Conservation (phyloP, 2,888 invertebrate species). For the Dioctria linearis region DNA sequence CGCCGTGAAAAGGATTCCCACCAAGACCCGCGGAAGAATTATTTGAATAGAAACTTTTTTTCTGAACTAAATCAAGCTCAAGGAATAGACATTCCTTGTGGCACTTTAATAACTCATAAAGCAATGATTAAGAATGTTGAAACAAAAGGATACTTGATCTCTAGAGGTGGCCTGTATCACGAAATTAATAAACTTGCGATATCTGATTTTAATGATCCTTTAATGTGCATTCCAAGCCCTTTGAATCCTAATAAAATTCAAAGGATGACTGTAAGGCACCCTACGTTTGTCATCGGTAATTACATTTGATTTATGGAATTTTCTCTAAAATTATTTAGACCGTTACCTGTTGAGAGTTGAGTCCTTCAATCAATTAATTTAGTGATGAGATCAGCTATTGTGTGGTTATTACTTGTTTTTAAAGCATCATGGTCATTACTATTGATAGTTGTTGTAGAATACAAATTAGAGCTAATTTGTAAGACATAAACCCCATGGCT, state of each 20-base stretch:
- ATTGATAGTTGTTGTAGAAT: no score
- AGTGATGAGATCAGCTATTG: no score
- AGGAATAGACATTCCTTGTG: not conserved
- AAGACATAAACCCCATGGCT: no score
- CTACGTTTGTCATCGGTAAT: slow-evolving; percentile 5
- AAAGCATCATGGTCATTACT: not conserved
- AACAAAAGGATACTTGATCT: slow-evolving; percentile 3
- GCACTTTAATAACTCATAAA: slow-evolving; percentile 29
- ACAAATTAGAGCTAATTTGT: no score
- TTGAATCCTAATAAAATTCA: slow-evolving; percentile 10
- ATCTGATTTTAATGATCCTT: slow-evolving; percentile 46
- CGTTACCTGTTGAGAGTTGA: not conserved
- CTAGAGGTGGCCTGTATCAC: slow-evolving; percentile 32
- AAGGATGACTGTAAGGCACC: slow-evolving; percentile 12
- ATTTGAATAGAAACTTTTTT: slow-evolving; percentile 14
- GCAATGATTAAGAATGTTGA: not conserved
- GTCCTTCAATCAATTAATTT: no score
- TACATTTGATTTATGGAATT: slow-evolving; percentile 9
- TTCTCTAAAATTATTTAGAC: not conserved
- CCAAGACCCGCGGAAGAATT: slow-evolving; percentile 6
- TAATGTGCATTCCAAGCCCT: slow-evolving; percentile 34
- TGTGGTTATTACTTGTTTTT: not conserved
- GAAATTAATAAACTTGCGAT: slow-evolving; percentile 29
- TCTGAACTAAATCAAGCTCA: not conserved
- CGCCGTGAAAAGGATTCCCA: slow-evolving; percentile 33